Base-by-base conservation (phyloP, 2,888 invertebrate genomes). In the Holacanthella duospinosa region DNA sequence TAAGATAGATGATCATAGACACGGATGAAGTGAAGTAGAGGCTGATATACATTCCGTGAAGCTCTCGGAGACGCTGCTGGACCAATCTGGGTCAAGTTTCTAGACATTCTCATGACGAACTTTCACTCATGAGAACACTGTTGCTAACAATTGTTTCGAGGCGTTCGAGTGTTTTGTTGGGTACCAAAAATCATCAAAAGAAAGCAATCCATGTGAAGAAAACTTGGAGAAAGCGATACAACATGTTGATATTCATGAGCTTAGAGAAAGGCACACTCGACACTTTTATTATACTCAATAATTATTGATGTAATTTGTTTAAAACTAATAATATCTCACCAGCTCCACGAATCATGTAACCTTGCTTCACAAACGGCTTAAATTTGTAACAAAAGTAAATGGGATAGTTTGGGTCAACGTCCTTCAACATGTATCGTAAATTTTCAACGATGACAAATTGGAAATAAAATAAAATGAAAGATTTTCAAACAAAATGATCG, bases 381-480 rank as follows among this genome's bases (percentile, higher is more conserved):
- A 93, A 92, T 66, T 88, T 83, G 75, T 91, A 92, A 0, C 95
- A 94, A 76, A 92, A 95, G 77, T 92, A 96, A 9, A 93, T 80
- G 0, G 93, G 87, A 1, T 86, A 84, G 0, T 82, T 80, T 0
- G 88, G 81, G 73, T 85, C 83, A 75, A 90, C 84, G 0, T 86
- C 84, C 29, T 86, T 83, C 25, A 96, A 77, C 87, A 96, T 87
- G 75, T 88, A 90, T n/a, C 97, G 83, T 48, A 99, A 80, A 78
- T 99, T 99, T 78, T 99, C 97, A 44, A 99, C 84, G 44, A 99
- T 83, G 27, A 95, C 91, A 77, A 93, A 65, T 93, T 87, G 2
- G 99, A 99, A 80, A 97, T 97, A 0, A 95, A 94, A 78, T 89
- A 86, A 73, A n/a, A n/a, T n/a, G n/a, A n/a, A n/a, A n/a, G n/a